Percentiles rank a stretch among this genome's conserved stretches.
Evolutionary conservation across 2,888 invertebrate genomes (phyloP).

Genomic region (Thera britannica): DNA sequence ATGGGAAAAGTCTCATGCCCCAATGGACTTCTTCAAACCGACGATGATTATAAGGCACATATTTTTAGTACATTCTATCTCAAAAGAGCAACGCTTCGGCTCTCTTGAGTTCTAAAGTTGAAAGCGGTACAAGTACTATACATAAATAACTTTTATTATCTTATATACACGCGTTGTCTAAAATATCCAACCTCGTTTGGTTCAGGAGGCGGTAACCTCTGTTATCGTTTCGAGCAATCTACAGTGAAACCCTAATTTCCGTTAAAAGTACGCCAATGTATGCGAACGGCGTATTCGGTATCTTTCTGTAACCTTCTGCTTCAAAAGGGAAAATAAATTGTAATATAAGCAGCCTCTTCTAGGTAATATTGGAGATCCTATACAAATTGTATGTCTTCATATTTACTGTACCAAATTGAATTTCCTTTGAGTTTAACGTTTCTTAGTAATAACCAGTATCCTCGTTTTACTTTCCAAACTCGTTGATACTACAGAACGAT

Average conservation of each 20-base stretch:
- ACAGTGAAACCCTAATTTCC: conserved; percentile 60
- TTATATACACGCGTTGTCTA: conserved; percentile 16
- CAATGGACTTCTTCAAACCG: no score
- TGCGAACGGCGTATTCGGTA: conserved; percentile 35
- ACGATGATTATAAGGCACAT: no score
- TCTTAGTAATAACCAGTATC: not conserved
- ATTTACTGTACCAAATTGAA: not conserved
- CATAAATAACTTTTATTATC: not conserved
- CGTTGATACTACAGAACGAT: not conserved
- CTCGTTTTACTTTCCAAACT: not conserved
- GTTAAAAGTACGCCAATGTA: conserved; percentile 49
- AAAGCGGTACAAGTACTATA: no score
- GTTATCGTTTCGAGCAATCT: conserved; percentile 67
- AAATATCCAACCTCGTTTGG: conserved; percentile 27
- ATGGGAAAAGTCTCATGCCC: no score
- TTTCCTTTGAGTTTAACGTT: conserved; percentile 1
- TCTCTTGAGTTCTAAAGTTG: no score
- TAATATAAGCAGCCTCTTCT: conserved; percentile 15
- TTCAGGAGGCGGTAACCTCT: conserved; percentile 45
- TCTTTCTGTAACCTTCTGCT: conserved; percentile 35
- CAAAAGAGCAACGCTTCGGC: no score
- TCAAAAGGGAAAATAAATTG: conserved; percentile 30
- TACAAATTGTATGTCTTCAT: conserved; percentile 4
- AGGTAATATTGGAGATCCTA: not conserved
- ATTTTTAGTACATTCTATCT: no score